A percentile compares a stretch with the other conserved stretches of the same genome.
These are phyloP conservation scores for Anser cygnoides DNA, from an alignment of 2,113 vertebrate species.

Conservation along the genomic window DNA sequence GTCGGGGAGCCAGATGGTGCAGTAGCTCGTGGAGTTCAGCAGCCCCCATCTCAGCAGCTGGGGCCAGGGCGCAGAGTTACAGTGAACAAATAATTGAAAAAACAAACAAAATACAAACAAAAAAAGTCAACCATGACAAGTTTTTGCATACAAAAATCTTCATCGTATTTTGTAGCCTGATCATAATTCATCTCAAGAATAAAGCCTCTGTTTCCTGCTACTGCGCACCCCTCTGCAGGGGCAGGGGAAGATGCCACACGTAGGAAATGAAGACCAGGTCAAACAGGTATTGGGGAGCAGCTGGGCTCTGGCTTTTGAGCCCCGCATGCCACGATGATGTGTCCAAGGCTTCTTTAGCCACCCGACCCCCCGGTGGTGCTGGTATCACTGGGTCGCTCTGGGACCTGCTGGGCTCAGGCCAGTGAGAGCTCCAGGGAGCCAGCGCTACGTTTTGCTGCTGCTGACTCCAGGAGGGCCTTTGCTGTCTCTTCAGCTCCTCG, in stretches of 20 bases:
- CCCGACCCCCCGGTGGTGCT: too few species aligned
- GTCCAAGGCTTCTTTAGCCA: too few species aligned
- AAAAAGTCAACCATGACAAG: neutral
- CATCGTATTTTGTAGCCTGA: neutral
- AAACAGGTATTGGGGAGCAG: neutral
- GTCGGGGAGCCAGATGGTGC: neutral
- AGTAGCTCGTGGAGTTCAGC: neutral
- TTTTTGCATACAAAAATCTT: neutral
- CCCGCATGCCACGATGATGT: too few species aligned
- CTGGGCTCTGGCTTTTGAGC: too few species aligned
- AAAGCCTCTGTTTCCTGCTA: neutral
- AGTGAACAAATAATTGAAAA: neutral
- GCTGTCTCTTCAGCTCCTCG: too few species aligned
- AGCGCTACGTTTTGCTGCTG: too few species aligned
- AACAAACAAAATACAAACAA: too few species aligned
- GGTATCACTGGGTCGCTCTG: too few species aligned
- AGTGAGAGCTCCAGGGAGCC: too few species aligned
- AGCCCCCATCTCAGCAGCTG: neutral
- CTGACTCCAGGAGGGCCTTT: too few species aligned
- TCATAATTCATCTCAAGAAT: neutral
- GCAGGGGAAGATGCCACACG: neutral
- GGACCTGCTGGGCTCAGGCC: too few species aligned
- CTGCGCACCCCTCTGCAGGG: neutral
- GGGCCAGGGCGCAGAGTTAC: neutral
- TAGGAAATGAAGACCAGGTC: neutral